Evolutionary conservation across 1,140 invertebrate species (phyloP).

Genomic region (Rhagoletis pomonella): DNA sequence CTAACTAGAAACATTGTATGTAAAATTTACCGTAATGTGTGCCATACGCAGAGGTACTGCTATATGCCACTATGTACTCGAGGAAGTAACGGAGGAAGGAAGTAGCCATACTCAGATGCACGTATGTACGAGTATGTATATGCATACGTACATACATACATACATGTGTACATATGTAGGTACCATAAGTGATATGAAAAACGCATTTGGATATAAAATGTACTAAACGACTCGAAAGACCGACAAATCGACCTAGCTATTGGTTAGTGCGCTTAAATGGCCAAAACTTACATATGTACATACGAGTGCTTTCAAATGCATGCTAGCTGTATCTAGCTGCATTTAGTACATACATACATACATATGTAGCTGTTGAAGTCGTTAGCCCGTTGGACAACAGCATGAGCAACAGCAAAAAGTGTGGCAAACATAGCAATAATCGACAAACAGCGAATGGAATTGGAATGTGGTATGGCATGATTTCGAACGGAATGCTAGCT

Average conservation of each 20-base stretch:
- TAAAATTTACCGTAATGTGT: no score
- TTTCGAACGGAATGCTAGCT: conserved; percentile 43
- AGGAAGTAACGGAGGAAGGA: conserved; percentile 44
- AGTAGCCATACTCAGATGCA: background rate
- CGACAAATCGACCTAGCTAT: conserved; percentile 32
- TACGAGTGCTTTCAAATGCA: no score
- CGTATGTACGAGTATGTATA: no score
- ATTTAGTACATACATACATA: background rate
- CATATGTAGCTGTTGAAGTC: conserved; percentile 15
- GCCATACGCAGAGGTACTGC: background rate
- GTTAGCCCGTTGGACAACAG: conserved; percentile 32
- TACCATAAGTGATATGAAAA: conserved; percentile 22
- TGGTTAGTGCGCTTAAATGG: conserved; percentile 34
- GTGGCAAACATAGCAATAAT: conserved; percentile 21
- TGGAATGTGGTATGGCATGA: conserved; percentile 42
- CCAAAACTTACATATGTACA: background rate
- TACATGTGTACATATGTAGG: no score
- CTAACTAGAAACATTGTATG: background rate
- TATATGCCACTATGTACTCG: background rate
- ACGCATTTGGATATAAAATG: conserved; percentile 38
- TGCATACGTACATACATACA: no score
- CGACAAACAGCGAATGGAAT: conserved; percentile 41
- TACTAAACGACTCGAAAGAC: background rate
- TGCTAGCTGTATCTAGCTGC: no score
- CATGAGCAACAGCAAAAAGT: conserved; percentile 28